Base-by-base conservation (phyloP, 1,140 invertebrate genomes). In the Euschistus heros region DNA sequence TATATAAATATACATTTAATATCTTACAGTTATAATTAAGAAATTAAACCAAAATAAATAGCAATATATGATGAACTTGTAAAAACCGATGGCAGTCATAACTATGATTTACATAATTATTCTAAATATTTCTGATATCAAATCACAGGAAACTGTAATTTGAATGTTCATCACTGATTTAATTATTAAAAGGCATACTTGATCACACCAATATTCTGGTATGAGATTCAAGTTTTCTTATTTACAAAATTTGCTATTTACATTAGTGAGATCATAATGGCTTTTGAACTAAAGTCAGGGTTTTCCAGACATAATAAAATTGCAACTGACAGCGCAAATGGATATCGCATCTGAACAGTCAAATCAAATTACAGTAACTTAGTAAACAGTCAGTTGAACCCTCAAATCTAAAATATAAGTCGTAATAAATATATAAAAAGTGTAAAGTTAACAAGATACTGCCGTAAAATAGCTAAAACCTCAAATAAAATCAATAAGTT, bases 1-100 rank as follows among this genome's bases (percentile, higher is more conserved):
- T 57, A 57, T 50, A 57, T 57, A 57, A 17, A 17, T 57, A 57
- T 57, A 57, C 54, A 57, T 27, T 24, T 57, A 57, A 24, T 57
- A 57, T 57, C 20, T 57, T 57, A 57, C 54, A 57, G 15, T 22
- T 57, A 57, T 26, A 57, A 37, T 37, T 24, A 24, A 57, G 24
- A 14, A 24, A 26, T 57, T 57, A 57, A 26, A 24, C 18, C 20
- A 57, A 50, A 57, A 57, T 57, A 57, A 57, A 57, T 57, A 57
- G 54, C 54, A 24, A 24, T 57, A 24, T 57, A 24, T 14, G 24
- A 57, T 24, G 24, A 22, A 17, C 14, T 57, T 57, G 54, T 57
- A 17, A 27, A 57, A 57, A 57, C 24, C 24, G 24, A 57, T 57
- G 54, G 54, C 54, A 57, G 54, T 57, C 54, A 57, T 26, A 26